Conservation (phyloP, 2,797 vertebrate species). For the Danio kyathit region DNA sequence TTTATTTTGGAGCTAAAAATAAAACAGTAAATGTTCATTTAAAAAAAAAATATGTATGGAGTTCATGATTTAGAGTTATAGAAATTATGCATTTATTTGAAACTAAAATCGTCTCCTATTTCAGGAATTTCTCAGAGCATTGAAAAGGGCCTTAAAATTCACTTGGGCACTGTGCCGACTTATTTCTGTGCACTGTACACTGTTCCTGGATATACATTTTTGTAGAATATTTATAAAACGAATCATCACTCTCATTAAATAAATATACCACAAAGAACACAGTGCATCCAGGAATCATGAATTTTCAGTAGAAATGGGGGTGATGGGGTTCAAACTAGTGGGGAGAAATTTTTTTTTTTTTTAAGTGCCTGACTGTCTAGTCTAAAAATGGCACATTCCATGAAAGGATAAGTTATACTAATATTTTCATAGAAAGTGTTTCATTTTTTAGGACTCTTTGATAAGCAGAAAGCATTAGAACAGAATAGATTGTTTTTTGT, state of each 20-base stretch:
- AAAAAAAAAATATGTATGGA: background rate
- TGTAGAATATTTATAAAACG: background rate
- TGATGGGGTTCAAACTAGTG: background rate
- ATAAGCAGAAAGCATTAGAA: no score
- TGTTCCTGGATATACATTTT: background rate
- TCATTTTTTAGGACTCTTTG: no score
- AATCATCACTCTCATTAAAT: background rate
- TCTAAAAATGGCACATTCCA: background rate
- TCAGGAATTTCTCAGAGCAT: background rate
- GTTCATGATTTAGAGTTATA: background rate
- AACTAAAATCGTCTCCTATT: background rate
- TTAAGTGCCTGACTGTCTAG: background rate
- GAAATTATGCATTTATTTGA: background rate
- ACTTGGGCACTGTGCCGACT: background rate
- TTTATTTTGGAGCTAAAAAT: background rate
- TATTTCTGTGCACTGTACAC: background rate
- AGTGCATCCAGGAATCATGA: background rate
- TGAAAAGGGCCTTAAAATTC: background rate
- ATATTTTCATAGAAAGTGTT: no score
- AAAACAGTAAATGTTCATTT: background rate
- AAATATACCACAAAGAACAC: background rate
- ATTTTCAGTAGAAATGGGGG: conserved; percentile 10
- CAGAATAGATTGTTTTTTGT: no score
- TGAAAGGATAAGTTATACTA: background rate
- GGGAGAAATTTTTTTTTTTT: conserved; percentile 18